Base-by-base conservation (phyloP, 2,113 vertebrate species). In the Sinocyclocheilus anshuiensis region DNA sequence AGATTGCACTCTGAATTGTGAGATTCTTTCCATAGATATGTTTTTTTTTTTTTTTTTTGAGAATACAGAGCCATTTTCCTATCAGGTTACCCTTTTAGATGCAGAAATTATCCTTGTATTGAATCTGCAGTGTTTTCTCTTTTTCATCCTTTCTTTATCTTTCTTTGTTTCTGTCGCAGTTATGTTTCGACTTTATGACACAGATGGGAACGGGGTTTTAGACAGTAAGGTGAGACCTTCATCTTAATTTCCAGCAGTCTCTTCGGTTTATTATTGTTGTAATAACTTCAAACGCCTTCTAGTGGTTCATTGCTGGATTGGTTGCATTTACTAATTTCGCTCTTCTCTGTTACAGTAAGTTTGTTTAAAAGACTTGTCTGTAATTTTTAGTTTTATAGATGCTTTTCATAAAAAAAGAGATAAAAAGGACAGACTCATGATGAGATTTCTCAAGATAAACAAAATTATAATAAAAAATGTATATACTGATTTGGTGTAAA, bases 151-250 rank as follows among this genome's bases (percentile, higher is more conserved):
- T 13, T 67, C 6, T 15, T 8, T 2, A 3, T 4, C 5, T 33
- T 12, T 79, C 77, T 59, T 39, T 79, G 1, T 79, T 61, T 39
- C 77, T 79, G 53, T 77, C 48, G 50, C 75, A 77, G 75, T 77
- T 24, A 77, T 77, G 75, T 77, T 77, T 77, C 48, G 75, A 0
- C 48, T 55, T 29, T 77, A 77, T 77, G 75, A 77, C 24, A 77
- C 75, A 12, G 76, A 77, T 77, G 76, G 75, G 45, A 77, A 77
- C 7, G 26, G 48, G n/a, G 55, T 77, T 77, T 77, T 77, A 53
- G 76, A 77, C 76, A 77, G 50, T 55, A 77, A 77, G 24, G 76
- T 77, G 76, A 77, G 76, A 72, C 15, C 15, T 16, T 72, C 18
- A 22, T 72, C 36, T 75, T 42, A 42, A 42, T 42, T 48, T 75